phyloP scores from a whole-genome alignment of 1,140 invertebrate species.

The Fopius arisanus region DNA sequence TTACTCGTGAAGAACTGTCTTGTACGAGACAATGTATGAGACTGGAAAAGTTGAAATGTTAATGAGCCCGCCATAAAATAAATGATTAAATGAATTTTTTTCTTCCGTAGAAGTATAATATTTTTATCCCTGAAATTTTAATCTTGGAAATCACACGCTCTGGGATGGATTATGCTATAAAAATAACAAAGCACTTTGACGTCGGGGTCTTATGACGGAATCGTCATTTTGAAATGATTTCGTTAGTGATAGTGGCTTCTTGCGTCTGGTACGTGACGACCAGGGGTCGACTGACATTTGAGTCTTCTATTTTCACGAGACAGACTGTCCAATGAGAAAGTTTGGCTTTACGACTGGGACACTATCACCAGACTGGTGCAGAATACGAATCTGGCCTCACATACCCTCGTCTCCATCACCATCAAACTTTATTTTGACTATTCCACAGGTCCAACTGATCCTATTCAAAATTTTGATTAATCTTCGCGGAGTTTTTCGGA shows the following conservation, averaged over 20 bases:
- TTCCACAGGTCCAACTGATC: neutral
- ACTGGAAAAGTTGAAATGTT: neutral
- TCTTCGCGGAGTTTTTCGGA: neutral
- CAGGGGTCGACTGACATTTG: neutral
- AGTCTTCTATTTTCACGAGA: neutral
- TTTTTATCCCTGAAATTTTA: neutral
- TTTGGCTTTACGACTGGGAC: conserved; percentile 20
- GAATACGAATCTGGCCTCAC: conserved; percentile 5
- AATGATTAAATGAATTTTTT: neutral
- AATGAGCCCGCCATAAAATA: neutral
- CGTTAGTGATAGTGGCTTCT: neutral
- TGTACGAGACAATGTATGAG: neutral
- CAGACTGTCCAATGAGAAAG: conserved; percentile 26
- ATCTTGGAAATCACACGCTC: neutral
- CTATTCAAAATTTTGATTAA: neutral
- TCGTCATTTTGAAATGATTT: neutral
- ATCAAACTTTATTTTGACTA: conserved; percentile 7
- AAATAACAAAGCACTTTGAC: neutral
- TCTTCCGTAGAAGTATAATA: neutral
- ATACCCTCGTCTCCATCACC: neutral
- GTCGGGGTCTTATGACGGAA: neutral
- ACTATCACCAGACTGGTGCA: neutral
- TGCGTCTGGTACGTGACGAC: neutral
- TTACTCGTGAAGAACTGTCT: neutral
- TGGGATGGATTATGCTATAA: neutral